Evolutionary conservation across 2,888 invertebrate species (phyloP), one percentile per base, ranked within the genome.

Genomic region (Lasius platythorax): DNA sequence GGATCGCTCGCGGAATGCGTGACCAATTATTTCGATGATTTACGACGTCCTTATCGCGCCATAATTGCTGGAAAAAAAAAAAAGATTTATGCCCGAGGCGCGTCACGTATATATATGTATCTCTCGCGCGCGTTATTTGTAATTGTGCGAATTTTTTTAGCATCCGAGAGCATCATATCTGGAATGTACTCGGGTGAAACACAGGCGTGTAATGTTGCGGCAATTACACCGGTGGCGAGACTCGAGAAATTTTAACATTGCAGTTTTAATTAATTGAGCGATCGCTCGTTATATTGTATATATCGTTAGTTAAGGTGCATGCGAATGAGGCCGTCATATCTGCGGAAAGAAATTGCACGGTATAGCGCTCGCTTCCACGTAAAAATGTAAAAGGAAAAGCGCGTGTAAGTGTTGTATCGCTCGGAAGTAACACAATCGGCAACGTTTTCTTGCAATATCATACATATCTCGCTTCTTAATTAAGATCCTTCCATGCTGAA

Each of bases 21-120:
- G 75, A 82, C 58, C 79, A 83, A 83, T 83, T 83, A 83, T 79
- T 70, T 79, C 83, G 68, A 83, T 83, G 78, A 68, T 79, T 76
- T 79, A 83, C 68, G 79, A 70, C 79, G 53, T 74, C 43, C 63
- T 83, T 83, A 83, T 68, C 83, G 68, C 78, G 63, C 23, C 12
- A 67, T 70, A 79, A 83, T 83, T 67, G 79, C 66, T 53, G 63
- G 79, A 15, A n/a, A 67, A 83, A 82, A 82, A 82, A 68, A 82
- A 68, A 53, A 61, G 79, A 79, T 83, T 70, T 83, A 83, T 64
- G 50, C 43, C 63, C 12, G 37, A 83, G 53, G n/a, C 63, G 50
- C 63, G 61, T 78, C 46, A 28, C 46, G 61, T 68, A 56, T 40
- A 46, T 50, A 46, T 53, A 53, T 53, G 6, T n/a, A n/a, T 50